Base-by-base conservation (phyloP, 2,797 vertebrate species). In the Pseudochromis fuscus region DNA sequence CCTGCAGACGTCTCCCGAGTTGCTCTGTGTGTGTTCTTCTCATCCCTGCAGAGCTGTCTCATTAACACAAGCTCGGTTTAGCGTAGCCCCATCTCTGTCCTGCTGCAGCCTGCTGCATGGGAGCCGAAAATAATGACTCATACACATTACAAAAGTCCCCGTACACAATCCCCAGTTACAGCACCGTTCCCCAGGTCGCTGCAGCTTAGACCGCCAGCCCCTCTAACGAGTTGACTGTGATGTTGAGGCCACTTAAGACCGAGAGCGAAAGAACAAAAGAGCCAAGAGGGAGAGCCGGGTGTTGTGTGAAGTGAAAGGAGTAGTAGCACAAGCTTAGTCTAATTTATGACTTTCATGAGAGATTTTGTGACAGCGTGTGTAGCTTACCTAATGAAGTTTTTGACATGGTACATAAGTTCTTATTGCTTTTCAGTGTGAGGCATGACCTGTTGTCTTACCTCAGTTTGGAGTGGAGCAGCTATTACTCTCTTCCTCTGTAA, bases 31-130 rank as follows among this genome's bases (percentile, higher is more conserved):
- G 92, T 91, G 92, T 93, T 92, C 91, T 79, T 72, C 83, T 84
- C 84, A 85, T 91, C 91, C 91, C 92, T 53, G 89, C 88, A 83
- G 93, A 87, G 93, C 84, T 92, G 86, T 88, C 90, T 94, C 93
- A 94, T 93, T 93, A 93, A 92, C 90, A 86, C 87, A 52, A 74
- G 77, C 61, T 85, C 7, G 67, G 66, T 83, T 85, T 68, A 84
- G 83, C 81, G 31, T 38, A 49, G 81, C 80, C 72, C 65, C 64
- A 42, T 88, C 88, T 75, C 83, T 65, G 86, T 90, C 88, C 84
- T 31, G 68, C 77, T 61, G 75, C 70, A 74, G 75, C 66, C 62
- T 44, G 68, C 78, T 62, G 77, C 82, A 85, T 73, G 73, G 83
- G 85, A 81, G 89, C 80, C 65, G 42, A 78, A 80, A 85, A 85